Evolutionary conservation across 2,797 vertebrate genomes (phyloP).

Genomic region (Aldrovandia affinis): DNA sequence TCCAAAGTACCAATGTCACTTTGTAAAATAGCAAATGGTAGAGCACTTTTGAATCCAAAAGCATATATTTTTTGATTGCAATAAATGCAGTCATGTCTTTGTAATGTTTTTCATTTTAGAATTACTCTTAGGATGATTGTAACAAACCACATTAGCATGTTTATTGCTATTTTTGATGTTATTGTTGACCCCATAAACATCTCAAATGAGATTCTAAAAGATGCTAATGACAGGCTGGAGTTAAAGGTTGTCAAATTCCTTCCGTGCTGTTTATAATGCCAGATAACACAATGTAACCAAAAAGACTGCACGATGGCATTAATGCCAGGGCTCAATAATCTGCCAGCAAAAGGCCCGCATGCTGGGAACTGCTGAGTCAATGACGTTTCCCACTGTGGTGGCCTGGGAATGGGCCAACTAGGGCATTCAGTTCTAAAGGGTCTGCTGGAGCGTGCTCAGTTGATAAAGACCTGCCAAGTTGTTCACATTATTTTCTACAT

Average conservation of each 20-base stretch:
- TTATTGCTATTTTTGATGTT: neutral
- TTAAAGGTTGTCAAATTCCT: neutral
- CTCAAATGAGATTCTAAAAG: neutral
- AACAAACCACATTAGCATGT: neutral
- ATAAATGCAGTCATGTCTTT: neutral
- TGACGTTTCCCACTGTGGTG: neutral
- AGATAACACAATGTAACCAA: neutral
- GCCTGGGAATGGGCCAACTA: slow-evolving; percentile 39
- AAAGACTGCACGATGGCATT: neutral
- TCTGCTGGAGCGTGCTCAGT: neutral
- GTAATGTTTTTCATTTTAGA: neutral
- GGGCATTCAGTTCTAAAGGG: neutral
- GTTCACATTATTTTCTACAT: neutral
- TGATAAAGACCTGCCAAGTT: slow-evolving; percentile 4
- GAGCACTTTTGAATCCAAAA: neutral
- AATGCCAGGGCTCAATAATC: slow-evolving; percentile 19
- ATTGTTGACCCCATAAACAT: neutral
- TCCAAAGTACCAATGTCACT: neutral
- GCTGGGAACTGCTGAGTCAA: slow-evolving; percentile 28
- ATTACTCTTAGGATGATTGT: neutral
- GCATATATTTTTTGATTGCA: neutral
- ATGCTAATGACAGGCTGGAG: neutral
- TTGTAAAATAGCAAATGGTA: neutral
- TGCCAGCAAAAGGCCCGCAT: neutral
- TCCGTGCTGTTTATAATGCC: neutral